These are phyloP conservation scores for Zeuzera pyrina DNA, from an alignment of 2,888 invertebrate species.

Conservation along the genomic window DNA sequence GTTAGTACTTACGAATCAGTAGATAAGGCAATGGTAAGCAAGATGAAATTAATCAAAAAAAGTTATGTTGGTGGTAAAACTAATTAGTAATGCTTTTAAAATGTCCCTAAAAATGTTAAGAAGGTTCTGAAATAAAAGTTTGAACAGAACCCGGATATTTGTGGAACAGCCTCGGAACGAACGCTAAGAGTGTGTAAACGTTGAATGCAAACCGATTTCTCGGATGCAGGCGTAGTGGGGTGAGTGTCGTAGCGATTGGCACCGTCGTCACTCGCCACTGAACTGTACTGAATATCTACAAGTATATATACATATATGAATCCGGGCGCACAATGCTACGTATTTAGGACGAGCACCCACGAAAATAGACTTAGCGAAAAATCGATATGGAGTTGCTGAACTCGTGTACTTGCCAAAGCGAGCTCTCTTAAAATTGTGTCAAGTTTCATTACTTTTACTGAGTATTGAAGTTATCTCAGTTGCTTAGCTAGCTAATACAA, in stretches of 20 bases:
- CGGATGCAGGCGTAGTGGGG: constrained; percentile 21
- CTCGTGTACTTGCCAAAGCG: constrained; percentile 17
- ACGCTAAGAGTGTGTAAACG: no score
- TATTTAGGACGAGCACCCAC: constrained; percentile 36
- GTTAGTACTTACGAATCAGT: no score
- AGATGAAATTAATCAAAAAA: no score
- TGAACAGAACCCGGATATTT: no score
- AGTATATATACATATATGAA: no score
- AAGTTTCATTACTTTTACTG: constrained; percentile 36
- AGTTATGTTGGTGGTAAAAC: no score
- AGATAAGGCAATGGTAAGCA: no score
- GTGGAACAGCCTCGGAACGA: no score
- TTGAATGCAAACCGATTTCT: constrained; percentile 23
- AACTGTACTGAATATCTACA: constrained; percentile 7
- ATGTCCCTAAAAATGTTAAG: no score
- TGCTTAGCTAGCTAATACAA: no score
- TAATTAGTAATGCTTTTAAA: no score
- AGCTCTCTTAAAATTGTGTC: constrained; percentile 16
- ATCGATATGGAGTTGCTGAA: constrained; percentile 41
- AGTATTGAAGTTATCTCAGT: background rate
- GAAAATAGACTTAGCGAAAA: constrained; percentile 51
- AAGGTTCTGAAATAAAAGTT: no score
- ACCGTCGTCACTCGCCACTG: constrained; percentile 3
- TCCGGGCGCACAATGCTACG: constrained; percentile 31
- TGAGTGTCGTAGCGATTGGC: constrained; percentile 10